Evolutionary conservation across 35 echinoderm and acorn worm genomes (phyloP).

Genomic region (Ophiothrix spiculata): DNA sequence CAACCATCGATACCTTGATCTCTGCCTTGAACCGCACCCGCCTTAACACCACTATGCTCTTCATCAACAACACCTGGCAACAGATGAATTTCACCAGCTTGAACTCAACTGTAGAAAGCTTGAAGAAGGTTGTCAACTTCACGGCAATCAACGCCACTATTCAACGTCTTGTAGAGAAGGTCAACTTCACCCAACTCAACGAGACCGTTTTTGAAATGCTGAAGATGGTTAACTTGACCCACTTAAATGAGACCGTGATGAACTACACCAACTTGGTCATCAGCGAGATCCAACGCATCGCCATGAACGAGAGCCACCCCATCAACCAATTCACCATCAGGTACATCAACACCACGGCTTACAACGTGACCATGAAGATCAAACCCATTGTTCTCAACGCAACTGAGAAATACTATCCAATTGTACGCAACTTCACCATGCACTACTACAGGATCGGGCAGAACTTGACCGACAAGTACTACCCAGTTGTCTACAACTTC

Average conservation of each 20-base stretch:
- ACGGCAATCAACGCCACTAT: conserved; percentile 11
- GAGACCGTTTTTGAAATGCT: conserved; percentile 25
- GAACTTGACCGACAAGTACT: background rate
- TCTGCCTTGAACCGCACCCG: background rate
- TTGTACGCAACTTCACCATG: background rate
- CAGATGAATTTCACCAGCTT: conserved; percentile 3
- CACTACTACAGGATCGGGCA: background rate
- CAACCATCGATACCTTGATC: background rate
- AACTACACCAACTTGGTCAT: conserved; percentile 18
- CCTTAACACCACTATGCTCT: background rate
- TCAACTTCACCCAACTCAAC: conserved; percentile 27
- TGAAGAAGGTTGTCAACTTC: conserved; percentile 62
- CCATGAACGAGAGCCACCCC: conserved; percentile 72
- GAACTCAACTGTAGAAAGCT: conserved; percentile 18
- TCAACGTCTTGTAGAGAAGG: background rate
- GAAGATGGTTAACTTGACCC: conserved; percentile 25
- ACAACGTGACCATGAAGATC: conserved; percentile 28
- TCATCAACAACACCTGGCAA: background rate
- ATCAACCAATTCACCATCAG: conserved; percentile 65
- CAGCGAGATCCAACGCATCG: conserved; percentile 49
- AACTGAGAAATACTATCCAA: background rate
- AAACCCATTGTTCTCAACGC: background rate
- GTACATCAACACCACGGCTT: conserved; percentile 72
- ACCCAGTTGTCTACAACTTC: conserved; percentile 15
- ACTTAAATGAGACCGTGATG: conserved; percentile 38